Conservation (phyloP, 2,113 vertebrate species). For the Dipodomys spectabilis region DNA sequence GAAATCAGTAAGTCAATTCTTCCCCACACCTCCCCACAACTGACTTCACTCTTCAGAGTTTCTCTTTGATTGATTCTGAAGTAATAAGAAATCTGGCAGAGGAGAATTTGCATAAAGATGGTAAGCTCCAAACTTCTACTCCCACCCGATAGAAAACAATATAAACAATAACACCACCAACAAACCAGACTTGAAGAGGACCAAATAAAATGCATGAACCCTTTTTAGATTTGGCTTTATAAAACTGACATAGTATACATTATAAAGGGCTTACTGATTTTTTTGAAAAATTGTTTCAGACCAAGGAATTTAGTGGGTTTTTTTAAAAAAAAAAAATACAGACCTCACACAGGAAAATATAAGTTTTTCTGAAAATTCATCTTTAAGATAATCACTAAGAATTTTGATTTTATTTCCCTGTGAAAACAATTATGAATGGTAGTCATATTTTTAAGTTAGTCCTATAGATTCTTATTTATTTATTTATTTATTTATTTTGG, state of each 20-base stretch:
- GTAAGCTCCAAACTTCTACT: neutral
- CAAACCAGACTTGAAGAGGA: conserved; percentile 20
- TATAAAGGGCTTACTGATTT: neutral
- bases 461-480: neutral
- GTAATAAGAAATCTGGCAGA: conserved; percentile 28
- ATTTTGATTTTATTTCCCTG: conserved; percentile 36
- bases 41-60: conserved; percentile 8
- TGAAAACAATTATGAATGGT: conserved; percentile 13
- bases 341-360: neutral
- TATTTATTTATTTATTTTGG: too few species aligned
- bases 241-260: neutral
- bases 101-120: neutral
- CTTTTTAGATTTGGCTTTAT: neutral
- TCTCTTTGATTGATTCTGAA: neutral
- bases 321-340: neutral
- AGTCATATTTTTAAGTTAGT: neutral
- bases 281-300: neutral
- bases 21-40: neutral
- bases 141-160: neutral
- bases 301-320: neutral
- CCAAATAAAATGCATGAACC: conserved; percentile 28
- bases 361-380: conserved; percentile 19
- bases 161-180: too few species aligned
- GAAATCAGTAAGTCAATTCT: neutral
- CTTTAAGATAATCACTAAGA: conserved; percentile 18